A percentile compares a stretch with the other conserved stretches of the same genome.
phyloP scores from a whole-genome alignment of 2,797 vertebrate genomes.

The Urosaurus nigricauda region DNA sequence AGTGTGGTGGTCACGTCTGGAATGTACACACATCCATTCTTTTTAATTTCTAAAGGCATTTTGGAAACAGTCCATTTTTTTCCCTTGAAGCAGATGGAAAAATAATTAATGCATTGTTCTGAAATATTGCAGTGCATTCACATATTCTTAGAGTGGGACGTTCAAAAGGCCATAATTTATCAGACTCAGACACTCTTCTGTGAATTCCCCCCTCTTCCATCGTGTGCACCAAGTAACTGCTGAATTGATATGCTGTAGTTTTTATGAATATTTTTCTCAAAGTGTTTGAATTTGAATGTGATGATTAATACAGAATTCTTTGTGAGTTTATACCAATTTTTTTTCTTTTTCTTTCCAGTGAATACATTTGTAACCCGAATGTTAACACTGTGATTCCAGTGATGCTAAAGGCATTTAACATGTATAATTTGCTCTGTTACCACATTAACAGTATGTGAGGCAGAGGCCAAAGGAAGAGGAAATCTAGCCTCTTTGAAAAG shows the following conservation, averaged over 20 bases:
- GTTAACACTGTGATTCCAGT: neutral
- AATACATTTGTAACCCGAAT: neutral
- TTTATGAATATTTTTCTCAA: neutral
- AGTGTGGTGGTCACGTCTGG: neutral
- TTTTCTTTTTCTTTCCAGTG: neutral
- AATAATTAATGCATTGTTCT: neutral
- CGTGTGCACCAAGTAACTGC: neutral
- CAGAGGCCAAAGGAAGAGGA: constrained; percentile 33
- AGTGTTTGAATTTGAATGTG: neutral
- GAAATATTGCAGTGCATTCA: neutral
- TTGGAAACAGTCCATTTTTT: neutral
- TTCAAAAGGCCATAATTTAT: neutral
- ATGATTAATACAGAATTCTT: neutral
- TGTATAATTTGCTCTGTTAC: neutral
- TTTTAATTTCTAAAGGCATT: constrained; percentile 9
- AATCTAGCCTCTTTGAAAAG: neutral
- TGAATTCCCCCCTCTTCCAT: neutral
- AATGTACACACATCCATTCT: neutral
- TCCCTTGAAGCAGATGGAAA: neutral
- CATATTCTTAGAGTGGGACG: neutral
- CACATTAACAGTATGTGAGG: neutral
- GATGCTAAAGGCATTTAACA: neutral
- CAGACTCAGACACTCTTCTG: neutral
- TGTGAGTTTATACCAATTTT: neutral
- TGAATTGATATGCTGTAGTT: neutral